Percentiles rank a stretch among this genome's conserved stretches.
These are phyloP conservation scores for Tangara arthus DNA, from an alignment of 2,797 vertebrate species.

Conservation along the genomic window DNA sequence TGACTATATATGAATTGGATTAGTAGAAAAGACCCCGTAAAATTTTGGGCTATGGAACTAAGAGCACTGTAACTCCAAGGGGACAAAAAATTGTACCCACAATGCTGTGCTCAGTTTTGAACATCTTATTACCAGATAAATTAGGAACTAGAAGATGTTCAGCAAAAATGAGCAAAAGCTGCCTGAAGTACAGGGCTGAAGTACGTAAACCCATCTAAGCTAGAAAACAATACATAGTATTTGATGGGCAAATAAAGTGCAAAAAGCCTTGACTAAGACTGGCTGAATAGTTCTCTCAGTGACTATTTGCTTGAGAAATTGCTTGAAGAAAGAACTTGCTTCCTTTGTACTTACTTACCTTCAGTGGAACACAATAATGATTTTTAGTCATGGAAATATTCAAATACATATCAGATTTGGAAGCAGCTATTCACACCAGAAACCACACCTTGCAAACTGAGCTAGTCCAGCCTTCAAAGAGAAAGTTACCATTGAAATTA, in stretches of 20 bases:
- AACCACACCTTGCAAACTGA: neutral
- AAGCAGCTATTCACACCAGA: neutral
- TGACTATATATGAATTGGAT: neutral
- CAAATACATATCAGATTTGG: neutral
- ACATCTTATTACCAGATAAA: neutral
- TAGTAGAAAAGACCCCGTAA: neutral
- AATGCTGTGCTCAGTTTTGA: neutral
- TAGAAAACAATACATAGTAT: neutral
- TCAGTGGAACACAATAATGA: neutral
- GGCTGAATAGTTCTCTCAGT: neutral
- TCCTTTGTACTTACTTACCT: neutral
- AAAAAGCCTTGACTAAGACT: neutral
- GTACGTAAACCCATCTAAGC: neutral
- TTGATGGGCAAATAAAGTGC: neutral
- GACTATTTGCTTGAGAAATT: neutral
- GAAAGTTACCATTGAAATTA: neutral
- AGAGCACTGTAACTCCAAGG: neutral
- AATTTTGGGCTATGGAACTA: neutral
- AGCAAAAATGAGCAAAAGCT: neutral
- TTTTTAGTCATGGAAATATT: neutral
- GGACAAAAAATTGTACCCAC: neutral
- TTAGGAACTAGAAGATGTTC: neutral
- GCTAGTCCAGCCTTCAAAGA: neutral
- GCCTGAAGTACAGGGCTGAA: neutral
- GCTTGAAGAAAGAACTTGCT: neutral